Percentiles rank a stretch among this genome's conserved stretches.
These are phyloP conservation scores for Yasuhikotakia modesta DNA, from an alignment of 2,797 vertebrate genomes.

Conservation along the genomic window DNA sequence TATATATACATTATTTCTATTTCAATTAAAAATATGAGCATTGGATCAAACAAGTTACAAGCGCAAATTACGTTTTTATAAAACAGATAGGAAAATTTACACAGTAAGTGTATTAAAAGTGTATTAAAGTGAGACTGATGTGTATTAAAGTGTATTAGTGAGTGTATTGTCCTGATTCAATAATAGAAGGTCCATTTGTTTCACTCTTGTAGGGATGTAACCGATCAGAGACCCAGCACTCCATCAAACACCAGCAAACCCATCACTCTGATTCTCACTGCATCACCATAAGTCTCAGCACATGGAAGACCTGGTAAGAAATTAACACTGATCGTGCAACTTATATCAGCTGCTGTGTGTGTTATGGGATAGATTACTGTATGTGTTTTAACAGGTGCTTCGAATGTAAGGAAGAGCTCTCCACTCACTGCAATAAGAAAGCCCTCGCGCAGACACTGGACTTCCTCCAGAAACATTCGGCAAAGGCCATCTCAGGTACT, in stretches of 20 bases:
- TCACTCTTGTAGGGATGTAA: slow-evolving; percentile 83
- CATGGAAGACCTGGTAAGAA: slow-evolving; percentile 94
- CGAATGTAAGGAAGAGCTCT: slow-evolving; percentile 95
- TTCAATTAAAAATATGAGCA: too few species aligned
- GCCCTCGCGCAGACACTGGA: slow-evolving; percentile 93
- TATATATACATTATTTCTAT: too few species aligned
- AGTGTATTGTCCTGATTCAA: not conserved
- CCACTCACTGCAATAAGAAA: slow-evolving; percentile 96
- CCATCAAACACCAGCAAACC: slow-evolving; percentile 86
- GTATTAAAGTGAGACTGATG: too few species aligned
- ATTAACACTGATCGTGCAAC: not conserved
- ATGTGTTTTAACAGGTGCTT: slow-evolving; percentile 84
- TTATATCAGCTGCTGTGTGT: too few species aligned
- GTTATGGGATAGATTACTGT: not conserved
- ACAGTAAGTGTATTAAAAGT: too few species aligned
- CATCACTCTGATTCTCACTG: slow-evolving; percentile 85
- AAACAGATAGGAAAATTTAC: too few species aligned
- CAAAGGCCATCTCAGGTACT: slow-evolving; percentile 90
- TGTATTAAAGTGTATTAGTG: too few species aligned
- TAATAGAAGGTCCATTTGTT: not conserved
- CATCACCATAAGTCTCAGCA: slow-evolving; percentile 89
- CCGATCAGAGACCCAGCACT: slow-evolving; percentile 90
- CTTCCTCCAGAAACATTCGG: slow-evolving; percentile 93
- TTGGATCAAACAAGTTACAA: too few species aligned
- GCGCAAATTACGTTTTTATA: too few species aligned